Conservation (phyloP, 2,888 invertebrate genomes). For the Polymixis flavicincta region DNA sequence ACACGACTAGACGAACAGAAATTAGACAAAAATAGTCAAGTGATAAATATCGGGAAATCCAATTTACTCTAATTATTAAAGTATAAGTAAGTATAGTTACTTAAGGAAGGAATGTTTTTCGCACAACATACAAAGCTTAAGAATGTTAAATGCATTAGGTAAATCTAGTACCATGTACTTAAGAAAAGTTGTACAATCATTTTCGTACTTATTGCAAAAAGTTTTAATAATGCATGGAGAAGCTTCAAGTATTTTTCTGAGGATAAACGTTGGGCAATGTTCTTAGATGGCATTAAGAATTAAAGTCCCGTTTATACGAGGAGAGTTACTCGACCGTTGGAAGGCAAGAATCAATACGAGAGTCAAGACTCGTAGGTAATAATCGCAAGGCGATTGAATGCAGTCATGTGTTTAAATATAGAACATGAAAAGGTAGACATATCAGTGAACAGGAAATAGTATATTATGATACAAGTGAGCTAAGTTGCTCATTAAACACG, state of each 20-base stretch:
- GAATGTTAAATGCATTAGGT: conserved; percentile 52
- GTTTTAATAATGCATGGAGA: conserved; percentile 18
- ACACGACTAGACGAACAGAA: conserved; percentile 67
- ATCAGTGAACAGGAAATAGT: too few relatives aligned
- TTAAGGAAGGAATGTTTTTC: conserved; percentile 75
- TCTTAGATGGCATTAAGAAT: conserved; percentile 2
- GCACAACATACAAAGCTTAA: conserved; percentile 67
- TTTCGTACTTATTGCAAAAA: conserved; percentile 30
- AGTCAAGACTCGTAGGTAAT: background rate
- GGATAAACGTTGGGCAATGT: conserved; percentile 7
- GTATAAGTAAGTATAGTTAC: conserved; percentile 37
- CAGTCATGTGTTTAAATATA: background rate
- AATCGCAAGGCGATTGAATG: background rate
- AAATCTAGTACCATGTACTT: conserved; percentile 61
- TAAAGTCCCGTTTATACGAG: background rate
- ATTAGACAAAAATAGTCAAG: conserved; percentile 60
- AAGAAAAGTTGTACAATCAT: conserved; percentile 34
- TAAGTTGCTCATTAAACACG: too few relatives aligned
- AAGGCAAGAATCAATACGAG: background rate
- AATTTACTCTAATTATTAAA: conserved; percentile 55
- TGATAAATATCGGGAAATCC: conserved; percentile 50
- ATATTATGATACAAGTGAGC: too few relatives aligned
- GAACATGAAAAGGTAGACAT: background rate
- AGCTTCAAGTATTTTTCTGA: conserved; percentile 8
- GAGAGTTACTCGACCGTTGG: background rate